Evolutionary conservation across 2,797 vertebrate species (phyloP), one percentile per base, ranked within the genome.

Genomic region (Denticeps clupeoides): DNA sequence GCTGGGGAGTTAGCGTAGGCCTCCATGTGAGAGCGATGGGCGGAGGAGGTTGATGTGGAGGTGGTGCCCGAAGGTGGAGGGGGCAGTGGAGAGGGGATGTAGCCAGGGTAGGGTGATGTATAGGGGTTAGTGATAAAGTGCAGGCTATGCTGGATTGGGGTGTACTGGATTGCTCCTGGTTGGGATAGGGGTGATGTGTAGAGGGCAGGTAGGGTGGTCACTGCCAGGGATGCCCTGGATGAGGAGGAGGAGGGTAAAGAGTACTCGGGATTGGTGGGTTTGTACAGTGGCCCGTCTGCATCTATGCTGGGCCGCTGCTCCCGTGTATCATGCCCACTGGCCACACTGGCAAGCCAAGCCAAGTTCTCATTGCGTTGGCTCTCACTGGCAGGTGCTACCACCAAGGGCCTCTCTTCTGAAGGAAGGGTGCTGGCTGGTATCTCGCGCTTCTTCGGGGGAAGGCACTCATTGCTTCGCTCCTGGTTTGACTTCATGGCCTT

Each of bases 391-490:
- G 83, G 80, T 10, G 83, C 71, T 6, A 80, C 50, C 8, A 41
- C 49, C 4, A 73, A 62, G 3, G 82, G 86, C 69, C 89, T 90
- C 58, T 73, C 86, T 43, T 93, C 90, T 0, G 85, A 87, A 24
- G 89, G 75, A 73, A 92, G 77, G 63, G 88, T 92, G 71, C 88
- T 83, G 41, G 89, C 78, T 24, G 80, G 89, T 71, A 97, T 83
- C 77, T 97, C 94, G 65, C 95, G 86, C 74, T 98, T 99, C 78
- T 98, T 99, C 40, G 94, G 94, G 50, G 95, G 95, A 77, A 99
- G 83, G 83, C 94, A 92, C 85, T 98, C 95, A 65, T 97, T 97
- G 81, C 93, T 97, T 72, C 95, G 84, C 72, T 99, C 95, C 70
- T 93, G 92, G 79, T 87, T 93, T 72, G 92, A 96, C 89, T 97